Evolutionary conservation across 1,140 invertebrate species (phyloP), one percentile per base, ranked within the genome.

Genomic region (Venturia canescens): DNA sequence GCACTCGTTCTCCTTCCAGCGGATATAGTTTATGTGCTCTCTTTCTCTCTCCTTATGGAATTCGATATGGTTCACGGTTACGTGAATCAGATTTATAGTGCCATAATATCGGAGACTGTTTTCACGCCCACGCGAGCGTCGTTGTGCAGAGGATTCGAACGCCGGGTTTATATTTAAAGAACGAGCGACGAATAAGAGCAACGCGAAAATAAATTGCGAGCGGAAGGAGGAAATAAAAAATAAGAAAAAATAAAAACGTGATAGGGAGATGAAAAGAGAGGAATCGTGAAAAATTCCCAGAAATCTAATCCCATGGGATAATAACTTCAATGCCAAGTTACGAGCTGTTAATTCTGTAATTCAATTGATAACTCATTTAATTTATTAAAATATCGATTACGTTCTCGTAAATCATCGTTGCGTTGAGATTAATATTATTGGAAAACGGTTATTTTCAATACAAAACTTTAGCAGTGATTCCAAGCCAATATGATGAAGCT

Each of bases 31-130:
- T 18, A 13, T n/a, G 11, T 31, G 15, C 66, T 31, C 48, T 60
- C 66, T 79, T 38, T 66, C 75, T 34, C 16, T 29, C 78, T 79
- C 78, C 26, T 71, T 53, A 53, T n/a, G 78, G 66, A 79, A 79
- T 79, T 79, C 38, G 66, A 79, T 57, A 77, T 23, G 75, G 75
- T 77, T 77, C 75, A 77, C 21, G 60, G 75, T 77, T 77, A 77
- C 60, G 57, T 44, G 75, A 77, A 77, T 66, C 75, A 63, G 75
- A 77, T 77, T 77, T 77, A 77, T 77, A 15, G 57, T 44, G 6
- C 75, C 9, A 31, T 76, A 31, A 60, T 77, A 77, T 15, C 53
- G 27, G 72, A 76, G 75, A 77, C 75, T 23, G 57, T 77, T 77
- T 66, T 66, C 53, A 66, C 57, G 60, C 75, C 75, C 31, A 66